Conservation (phyloP, 2,888 invertebrate genomes). For the Silvanus unidentatus region DNA sequence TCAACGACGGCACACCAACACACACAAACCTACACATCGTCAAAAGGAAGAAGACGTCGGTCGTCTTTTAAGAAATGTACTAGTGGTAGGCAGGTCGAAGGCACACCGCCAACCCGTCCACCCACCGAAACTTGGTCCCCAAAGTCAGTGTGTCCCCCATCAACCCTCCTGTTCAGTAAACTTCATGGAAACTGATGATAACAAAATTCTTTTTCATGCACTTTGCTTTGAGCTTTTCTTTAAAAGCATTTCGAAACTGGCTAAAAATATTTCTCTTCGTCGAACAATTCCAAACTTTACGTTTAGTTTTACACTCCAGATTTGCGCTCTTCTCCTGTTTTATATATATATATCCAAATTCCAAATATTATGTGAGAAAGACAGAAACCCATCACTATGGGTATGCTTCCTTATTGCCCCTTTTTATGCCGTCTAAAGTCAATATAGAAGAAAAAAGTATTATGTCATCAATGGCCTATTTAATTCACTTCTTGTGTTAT, state of each 20-base stretch:
- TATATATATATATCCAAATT: too few species aligned
- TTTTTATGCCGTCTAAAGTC: too few species aligned
- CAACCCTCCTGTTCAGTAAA: conserved; percentile 14
- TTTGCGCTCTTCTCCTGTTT: too few species aligned
- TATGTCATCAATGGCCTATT: too few species aligned
- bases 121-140: conserved; percentile 8
- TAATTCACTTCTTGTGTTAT: too few species aligned
- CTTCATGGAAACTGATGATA: conserved; percentile 34
- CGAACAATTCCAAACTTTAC: conserved; percentile 20
- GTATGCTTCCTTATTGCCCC: too few species aligned
- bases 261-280: conserved; percentile 25
- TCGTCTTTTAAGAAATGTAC: too few species aligned
- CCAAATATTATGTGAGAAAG: too few species aligned
- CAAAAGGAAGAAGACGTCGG: too few species aligned
- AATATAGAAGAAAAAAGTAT: too few species aligned
- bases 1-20: conserved; percentile 7
- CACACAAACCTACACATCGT: not conserved
- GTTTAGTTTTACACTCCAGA: conserved; percentile 13
- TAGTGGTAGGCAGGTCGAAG: not conserved
- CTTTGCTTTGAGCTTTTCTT: conserved; percentile 29
- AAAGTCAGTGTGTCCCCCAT: too few species aligned
- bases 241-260: conserved; percentile 29
- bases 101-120: conserved; percentile 12
- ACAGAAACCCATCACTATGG: too few species aligned
- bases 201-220: conserved; percentile 36